Base-by-base conservation (phyloP, 2,888 invertebrate genomes). In the Pseudococcus viburni region DNA sequence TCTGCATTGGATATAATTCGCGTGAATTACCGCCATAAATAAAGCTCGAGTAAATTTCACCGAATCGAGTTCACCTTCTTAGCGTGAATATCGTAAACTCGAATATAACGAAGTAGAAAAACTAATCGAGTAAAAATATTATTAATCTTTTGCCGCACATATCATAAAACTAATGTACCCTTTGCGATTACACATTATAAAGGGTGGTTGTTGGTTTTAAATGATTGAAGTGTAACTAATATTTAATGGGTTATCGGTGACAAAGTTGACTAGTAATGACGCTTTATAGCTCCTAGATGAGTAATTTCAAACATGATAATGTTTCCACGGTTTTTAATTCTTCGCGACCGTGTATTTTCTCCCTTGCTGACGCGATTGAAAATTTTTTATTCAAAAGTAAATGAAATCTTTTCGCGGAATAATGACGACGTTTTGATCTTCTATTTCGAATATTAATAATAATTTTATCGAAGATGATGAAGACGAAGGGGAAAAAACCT, bases 1-100 rank as follows among this genome's bases (percentile, higher is more conserved):
- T 77, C 77, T 77, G 77, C 77, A 42, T 77, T 77, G 17, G 77
- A 77, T 77, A 77, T 42, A 15, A 77, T 77, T 77, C 39, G 77
- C 77, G 77, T 77, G 77, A 42, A 42, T 73, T 73, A 11, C 11
- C 19, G 22, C 73, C 73, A 73, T 73, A 73, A 73, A 73, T 73
- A 73, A 73, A 8, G 26, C 19, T 15, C 17, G 39, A 9, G 22
- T 64, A 59, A 59, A 64, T 64, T 64, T 64, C 1, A 64, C 22
- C 19, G 64, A 64, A 64, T 64, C 64, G 22, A 22, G 64, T 64
- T 64, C 22, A 19, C 64, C n/a, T 64, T 22, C 15, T 64, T 19
- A 64, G 64, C 22, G 8, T 22, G 22, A 22, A 64, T 64, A 64
- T 64, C 42, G 42, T 5, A 1, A 11, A 64, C 22, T 64, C 64